Evolutionary conservation across 2,888 invertebrate species (phyloP), one percentile per base, ranked within the genome.

Genomic region (Melinaea menophilus): DNA sequence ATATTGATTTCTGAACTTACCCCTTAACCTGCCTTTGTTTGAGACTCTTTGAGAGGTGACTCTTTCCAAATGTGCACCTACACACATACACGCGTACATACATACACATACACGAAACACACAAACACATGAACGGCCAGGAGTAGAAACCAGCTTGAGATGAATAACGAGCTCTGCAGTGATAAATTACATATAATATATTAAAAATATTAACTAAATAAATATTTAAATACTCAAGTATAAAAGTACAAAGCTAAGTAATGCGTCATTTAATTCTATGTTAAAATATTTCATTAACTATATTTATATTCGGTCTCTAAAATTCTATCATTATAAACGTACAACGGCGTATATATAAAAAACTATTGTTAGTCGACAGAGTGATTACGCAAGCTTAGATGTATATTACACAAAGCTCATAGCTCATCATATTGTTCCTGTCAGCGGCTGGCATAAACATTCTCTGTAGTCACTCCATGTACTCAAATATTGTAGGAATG

Each of bases 31-130:
- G 70, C 98, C 98, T 87, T 97, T 97, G 84, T 98, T 98, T 84
- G 98, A 97, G 66, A 99, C 96, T 94, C 93, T 55, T 99, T 99
- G 70, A 96, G 93, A 0, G 99, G 98, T 41, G 94, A 93, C 84
- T 99, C 99, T 31, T 99, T 99, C 99, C 99, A 99, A 81, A 95
- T 97, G 87, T 99, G 99, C 66, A 97, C 98, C 56, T 98, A 98
- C 99, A 22, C 22, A 22, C 22, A 22, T 22, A 22, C 22, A 22
- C 22, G 22, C 22, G 22, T 22, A 22, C 22, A 22, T 22, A 22
- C 22, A 22, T 22, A 22, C 22, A 22, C 1, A 22, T 22, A 22
- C 22, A 22, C 22, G 22, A 22, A 22, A 22, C 22, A 22, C 22
- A 22, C 22, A 22, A 22, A 22, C 22, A 22, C 22, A 99, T 99